phyloP scores from a whole-genome alignment of 1,140 invertebrate species.

The Heliconius nattereri region DNA sequence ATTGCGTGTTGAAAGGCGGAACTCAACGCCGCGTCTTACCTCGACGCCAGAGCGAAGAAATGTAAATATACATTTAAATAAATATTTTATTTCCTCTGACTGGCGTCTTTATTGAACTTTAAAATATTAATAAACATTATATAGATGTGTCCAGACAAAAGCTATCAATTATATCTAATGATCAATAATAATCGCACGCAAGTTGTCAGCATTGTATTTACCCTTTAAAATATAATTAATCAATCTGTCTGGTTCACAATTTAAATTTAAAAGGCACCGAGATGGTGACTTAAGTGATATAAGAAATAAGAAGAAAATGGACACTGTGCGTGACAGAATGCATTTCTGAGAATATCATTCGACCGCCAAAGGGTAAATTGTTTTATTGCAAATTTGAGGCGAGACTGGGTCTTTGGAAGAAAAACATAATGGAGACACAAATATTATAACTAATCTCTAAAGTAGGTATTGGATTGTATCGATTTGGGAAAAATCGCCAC shows the following conservation, averaged over 20 bases:
- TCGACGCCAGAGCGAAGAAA: no score
- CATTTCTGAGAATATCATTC: constrained; percentile 18
- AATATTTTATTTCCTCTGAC: no score
- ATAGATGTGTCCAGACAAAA: background rate
- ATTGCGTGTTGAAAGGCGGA: no score
- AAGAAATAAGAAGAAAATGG: constrained; percentile 26
- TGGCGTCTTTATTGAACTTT: no score
- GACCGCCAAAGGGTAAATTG: constrained; percentile 8
- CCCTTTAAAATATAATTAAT: constrained; percentile 20
- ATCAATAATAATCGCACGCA: constrained; percentile 10
- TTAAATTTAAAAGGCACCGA: constrained; percentile 33
- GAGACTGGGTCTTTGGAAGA: constrained; percentile 1
- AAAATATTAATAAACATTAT: no score
- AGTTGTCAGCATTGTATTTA: constrained; percentile 21
- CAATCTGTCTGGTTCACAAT: constrained; percentile 26
- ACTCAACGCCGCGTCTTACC: no score
- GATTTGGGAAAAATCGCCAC: no score
- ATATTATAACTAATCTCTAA: background rate
- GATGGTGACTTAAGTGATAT: constrained; percentile 20
- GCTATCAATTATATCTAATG: background rate
- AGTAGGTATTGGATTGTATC: no score
- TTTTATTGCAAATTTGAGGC: constrained; percentile 14
- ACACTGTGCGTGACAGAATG: constrained; percentile 26
- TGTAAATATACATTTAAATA: no score
- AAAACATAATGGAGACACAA: constrained; percentile 6